Percentiles rank a stretch among this genome's conserved stretches.
phyloP scores from a whole-genome alignment of 1,140 invertebrate genomes.

The Eurosta solidaginis region DNA sequence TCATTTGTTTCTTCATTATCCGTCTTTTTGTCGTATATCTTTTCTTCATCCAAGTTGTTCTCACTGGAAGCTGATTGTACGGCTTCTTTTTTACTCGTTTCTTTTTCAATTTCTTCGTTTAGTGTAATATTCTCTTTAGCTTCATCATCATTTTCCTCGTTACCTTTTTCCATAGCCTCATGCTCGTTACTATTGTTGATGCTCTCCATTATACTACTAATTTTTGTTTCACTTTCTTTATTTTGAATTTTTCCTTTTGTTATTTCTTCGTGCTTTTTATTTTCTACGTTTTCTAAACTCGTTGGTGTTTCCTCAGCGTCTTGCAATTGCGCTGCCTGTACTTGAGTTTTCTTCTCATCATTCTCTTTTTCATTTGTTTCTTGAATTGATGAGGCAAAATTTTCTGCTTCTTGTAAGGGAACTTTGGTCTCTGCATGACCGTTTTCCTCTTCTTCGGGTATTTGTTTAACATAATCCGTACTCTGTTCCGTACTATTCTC shows the following conservation, averaged over 20 bases:
- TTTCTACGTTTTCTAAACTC: not conserved
- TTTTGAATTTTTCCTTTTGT: too few relatives aligned
- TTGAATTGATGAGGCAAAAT: too few relatives aligned
- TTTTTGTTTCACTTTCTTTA: too few relatives aligned
- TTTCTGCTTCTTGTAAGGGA: too few relatives aligned
- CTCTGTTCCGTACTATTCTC: not conserved
- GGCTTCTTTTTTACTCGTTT: not conserved
- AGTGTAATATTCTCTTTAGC: too few relatives aligned
- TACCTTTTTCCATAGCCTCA: too few relatives aligned
- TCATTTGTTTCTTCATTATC: not conserved
- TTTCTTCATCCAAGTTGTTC: not conserved
- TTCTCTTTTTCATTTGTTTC: not conserved
- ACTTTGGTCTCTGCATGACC: too few relatives aligned
- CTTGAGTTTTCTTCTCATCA: not conserved
- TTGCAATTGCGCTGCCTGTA: constrained; percentile 23
- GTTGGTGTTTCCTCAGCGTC: constrained; percentile 16
- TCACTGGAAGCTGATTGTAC: not conserved
- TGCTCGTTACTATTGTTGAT: too few relatives aligned
- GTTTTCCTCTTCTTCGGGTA: too few relatives aligned
- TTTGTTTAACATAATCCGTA: too few relatives aligned
- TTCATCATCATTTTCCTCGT: constrained; percentile 25
- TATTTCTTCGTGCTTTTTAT: not conserved
- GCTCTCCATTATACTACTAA: too few relatives aligned
- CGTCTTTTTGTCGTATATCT: constrained; percentile 12
- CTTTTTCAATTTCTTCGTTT: constrained; percentile 25